Base-by-base conservation (phyloP, 37 sponge, comb jelly and placozoan genomes). In the Petrosia ficiformis region DNA sequence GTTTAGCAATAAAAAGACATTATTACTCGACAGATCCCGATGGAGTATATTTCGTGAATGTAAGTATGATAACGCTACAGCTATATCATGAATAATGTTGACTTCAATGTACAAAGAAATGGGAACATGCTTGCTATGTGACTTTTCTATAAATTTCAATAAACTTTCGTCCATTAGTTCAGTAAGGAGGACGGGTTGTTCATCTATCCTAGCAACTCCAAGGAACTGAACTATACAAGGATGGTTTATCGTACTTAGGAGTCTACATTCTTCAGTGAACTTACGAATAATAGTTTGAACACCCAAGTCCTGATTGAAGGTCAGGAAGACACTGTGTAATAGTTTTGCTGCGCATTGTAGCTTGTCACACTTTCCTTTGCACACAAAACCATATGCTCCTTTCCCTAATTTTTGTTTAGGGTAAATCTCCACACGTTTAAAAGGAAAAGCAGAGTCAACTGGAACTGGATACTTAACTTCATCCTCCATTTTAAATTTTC, bases 11-110 rank as follows among this genome's bases (percentile, higher is more conserved):
- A 87, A 43, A 29, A 87, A 73, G 44, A 87, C 68, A 64, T 87
- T 87, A 67, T 87, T 87, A 37, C 82, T 83, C 1, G 82, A 76
- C 21, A 87, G 78, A 33, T 87, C 82, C 3, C 87, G 39, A 48
- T 87, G 87, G 40, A 81, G 73, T 37, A 87, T 87, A 11, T 56
- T 36, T n/a, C 77, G 77, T 38, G 31, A 40, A 40, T 87, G 87
- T 10, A 87, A 59, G 44, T 41, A 87, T 48, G 75, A 64, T 22
- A 87, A 73, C 2, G 82, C 87, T 19, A 77, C 29, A 10, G 87
- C 71, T 40, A 87, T 76, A 37, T 81, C 77, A 38, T 76, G 70
- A 16, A 44, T 37, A 48, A 77, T 37, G 58, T 77, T 78, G 30
- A 84, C 69, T 54, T 71, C 57, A 26, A 71, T 44, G 54, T 48